Conservation (phyloP, 2,797 vertebrate species). For the Odontamblyopus lacepedii region DNA sequence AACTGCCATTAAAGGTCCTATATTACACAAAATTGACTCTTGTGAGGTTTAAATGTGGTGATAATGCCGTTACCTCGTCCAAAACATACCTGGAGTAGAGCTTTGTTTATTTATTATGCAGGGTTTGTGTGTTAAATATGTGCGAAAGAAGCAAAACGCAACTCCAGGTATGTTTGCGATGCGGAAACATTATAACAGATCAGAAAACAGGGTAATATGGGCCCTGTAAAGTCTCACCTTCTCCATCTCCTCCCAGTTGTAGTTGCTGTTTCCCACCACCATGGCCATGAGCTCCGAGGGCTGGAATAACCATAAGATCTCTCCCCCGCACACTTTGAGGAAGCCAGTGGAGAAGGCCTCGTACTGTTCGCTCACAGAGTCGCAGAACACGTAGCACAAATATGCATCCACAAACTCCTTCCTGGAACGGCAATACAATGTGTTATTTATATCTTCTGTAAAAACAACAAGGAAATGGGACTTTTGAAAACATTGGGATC, state of each 20-base stretch:
- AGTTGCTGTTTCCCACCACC: constrained; percentile 97
- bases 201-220: too few relatives aligned
- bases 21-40: too few relatives aligned
- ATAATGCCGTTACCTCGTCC: too few relatives aligned
- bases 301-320: constrained; percentile 94
- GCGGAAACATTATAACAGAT: too few relatives aligned
- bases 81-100: too few relatives aligned
- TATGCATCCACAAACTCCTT: constrained; percentile 95
- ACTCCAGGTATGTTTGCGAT: too few relatives aligned
- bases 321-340: constrained; percentile 95
- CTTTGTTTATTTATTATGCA: too few relatives aligned
- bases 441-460: constrained; percentile 15
- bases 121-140: too few relatives aligned
- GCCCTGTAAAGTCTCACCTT: constrained; percentile 77
- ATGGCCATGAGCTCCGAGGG: constrained; percentile 96
- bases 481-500: constrained; percentile 32
- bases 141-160: too few relatives aligned
- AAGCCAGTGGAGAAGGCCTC: constrained; percentile 92
- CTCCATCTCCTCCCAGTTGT: constrained; percentile 97
- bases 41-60: too few relatives aligned
- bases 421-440: constrained; percentile 67
- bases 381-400: constrained; percentile 88
- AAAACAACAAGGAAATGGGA: constrained; percentile 22
- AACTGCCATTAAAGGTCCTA: neutral
- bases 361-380: constrained; percentile 89